A percentile compares a stretch with the other conserved stretches of the same genome.
phyloP scores from a whole-genome alignment of 2,888 invertebrate species.

The Trissoscelio sp. region DNA sequence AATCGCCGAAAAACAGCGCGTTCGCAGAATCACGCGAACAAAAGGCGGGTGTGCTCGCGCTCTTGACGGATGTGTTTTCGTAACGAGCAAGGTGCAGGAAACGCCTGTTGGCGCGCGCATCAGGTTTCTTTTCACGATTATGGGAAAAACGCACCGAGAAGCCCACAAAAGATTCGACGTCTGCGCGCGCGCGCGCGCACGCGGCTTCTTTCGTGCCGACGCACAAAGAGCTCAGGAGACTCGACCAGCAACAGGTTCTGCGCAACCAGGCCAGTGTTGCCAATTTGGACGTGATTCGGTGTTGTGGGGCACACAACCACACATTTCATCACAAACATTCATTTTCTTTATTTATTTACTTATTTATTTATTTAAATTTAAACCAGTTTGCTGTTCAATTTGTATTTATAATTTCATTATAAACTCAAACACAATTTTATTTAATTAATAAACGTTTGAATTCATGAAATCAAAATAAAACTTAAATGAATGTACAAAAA shows the following conservation, averaged over 20 bases:
- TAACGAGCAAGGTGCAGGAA: constrained; percentile 76
- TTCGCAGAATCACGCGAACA: constrained; percentile 60
- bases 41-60: constrained; percentile 46
- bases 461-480: too few relatives aligned
- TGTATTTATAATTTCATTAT: too few relatives aligned
- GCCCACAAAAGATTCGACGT: constrained; percentile 64
- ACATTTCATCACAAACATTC: too few relatives aligned
- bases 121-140: constrained; percentile 80
- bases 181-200: constrained; percentile 48
- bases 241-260: constrained; percentile 80
- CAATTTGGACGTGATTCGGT: constrained; percentile 39
- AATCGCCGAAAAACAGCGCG: constrained; percentile 39
- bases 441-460: too few relatives aligned
- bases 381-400: too few relatives aligned
- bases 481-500: too few relatives aligned
- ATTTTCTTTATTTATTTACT: too few relatives aligned
- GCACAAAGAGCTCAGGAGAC: constrained; percentile 67
- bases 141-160: constrained; percentile 75
- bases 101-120: constrained; percentile 72
- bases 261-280: constrained; percentile 67
- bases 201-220: constrained; percentile 52
- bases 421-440: too few relatives aligned
- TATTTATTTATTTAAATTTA: too few relatives aligned
- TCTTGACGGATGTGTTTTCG: constrained; percentile 58
- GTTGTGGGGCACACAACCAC: too few relatives aligned